These are phyloP conservation scores for Electrophaes corylata DNA, from an alignment of 2,888 invertebrate species.

Conservation along the genomic window DNA sequence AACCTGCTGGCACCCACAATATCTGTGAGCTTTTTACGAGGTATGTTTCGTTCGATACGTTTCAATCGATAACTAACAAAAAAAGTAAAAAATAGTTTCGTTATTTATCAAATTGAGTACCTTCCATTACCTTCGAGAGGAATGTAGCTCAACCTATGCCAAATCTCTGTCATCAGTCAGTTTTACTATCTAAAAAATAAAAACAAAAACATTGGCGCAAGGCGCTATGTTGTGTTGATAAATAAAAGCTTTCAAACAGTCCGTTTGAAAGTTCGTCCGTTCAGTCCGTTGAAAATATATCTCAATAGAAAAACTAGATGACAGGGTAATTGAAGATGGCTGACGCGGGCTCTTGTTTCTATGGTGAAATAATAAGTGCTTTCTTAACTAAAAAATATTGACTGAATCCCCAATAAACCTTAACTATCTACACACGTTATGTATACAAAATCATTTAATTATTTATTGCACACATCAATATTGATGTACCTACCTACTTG, in stretches of 20 bases:
- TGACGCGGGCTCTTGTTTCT: not conserved
- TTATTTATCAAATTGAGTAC: not conserved
- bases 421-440: too few species aligned
- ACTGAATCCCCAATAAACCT: too few species aligned
- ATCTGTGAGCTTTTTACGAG: too few species aligned
- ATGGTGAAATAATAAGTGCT: too few species aligned
- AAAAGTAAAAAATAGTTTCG: not conserved
- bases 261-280: slow-evolving; percentile 7
- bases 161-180: slow-evolving; percentile 4
- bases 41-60: too few species aligned
- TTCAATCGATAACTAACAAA: too few species aligned
- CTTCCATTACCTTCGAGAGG: not conserved
- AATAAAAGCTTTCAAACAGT: slow-evolving; percentile 12
- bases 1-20: too few species aligned
- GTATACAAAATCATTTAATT: too few species aligned
- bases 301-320: not conserved
- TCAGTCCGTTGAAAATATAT: slow-evolving; percentile 5
- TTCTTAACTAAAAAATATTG: too few species aligned
- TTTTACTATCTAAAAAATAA: not conserved
- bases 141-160: not conserved
- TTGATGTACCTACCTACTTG: too few species aligned
- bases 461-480: too few species aligned
- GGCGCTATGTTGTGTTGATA: slow-evolving; percentile 12
- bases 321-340: not conserved
- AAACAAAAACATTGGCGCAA: slow-evolving; percentile 4